Evolutionary conservation across 2,888 invertebrate species (phyloP).

Genomic region (Onthophagus sagittarius): DNA sequence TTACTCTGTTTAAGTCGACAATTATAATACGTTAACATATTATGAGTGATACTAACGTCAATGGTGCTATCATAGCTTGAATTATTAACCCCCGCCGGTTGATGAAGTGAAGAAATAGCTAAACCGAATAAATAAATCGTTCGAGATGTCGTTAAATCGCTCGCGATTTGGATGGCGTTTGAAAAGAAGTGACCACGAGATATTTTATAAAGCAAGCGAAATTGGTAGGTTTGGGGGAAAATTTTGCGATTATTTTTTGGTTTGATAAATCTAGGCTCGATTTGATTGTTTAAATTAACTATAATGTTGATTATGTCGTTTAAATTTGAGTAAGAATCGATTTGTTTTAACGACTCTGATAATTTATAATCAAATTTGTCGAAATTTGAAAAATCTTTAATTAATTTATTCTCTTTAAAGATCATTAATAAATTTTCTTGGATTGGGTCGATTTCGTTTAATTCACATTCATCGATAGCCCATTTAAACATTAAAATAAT

Average conservation of each 20-base stretch:
- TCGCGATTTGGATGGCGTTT: slow-evolving; percentile 4
- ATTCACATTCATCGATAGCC: slow-evolving; percentile 53
- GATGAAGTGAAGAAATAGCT: slow-evolving; percentile 18
- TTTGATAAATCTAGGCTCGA: not conserved
- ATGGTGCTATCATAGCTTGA: slow-evolving; percentile 15
- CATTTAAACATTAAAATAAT: slow-evolving; percentile 55
- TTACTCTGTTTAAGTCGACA: slow-evolving; percentile 15
- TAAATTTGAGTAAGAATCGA: slow-evolving; percentile 16
- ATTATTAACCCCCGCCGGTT: slow-evolving; percentile 15
- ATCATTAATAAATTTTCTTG: slow-evolving; percentile 50
- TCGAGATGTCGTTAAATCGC: slow-evolving; percentile 12
- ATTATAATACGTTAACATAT: slow-evolving; percentile 9
- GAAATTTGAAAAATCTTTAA: slow-evolving; percentile 17
- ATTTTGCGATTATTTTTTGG: not conserved
- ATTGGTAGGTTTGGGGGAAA: slow-evolving; percentile 21
- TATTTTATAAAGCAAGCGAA: slow-evolving; percentile 28
- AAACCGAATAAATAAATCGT: slow-evolving; percentile 19
- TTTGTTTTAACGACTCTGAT: slow-evolving; percentile 12
- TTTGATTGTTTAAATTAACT: slow-evolving; percentile 5
- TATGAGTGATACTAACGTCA: slow-evolving; percentile 13
- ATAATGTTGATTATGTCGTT: slow-evolving; percentile 14
- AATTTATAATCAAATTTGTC: slow-evolving; percentile 16
- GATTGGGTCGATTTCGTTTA: slow-evolving; percentile 45
- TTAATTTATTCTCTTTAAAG: slow-evolving; percentile 39
- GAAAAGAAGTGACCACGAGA: slow-evolving; percentile 19